Conservation (phyloP, 2,797 vertebrate species). For the Ceryle rudis region DNA sequence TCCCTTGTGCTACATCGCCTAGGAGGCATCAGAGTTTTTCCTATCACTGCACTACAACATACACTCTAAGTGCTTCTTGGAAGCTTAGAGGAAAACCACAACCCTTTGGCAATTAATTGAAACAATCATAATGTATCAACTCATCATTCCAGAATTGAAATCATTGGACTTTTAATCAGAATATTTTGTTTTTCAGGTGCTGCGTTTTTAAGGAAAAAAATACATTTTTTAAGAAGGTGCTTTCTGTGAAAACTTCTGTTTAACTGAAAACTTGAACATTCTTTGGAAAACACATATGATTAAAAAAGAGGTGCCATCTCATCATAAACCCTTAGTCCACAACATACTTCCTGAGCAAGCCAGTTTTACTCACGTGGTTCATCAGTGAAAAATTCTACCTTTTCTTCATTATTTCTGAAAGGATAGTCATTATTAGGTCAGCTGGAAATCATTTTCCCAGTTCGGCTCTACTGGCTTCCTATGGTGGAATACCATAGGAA, state of each 20-base stretch:
- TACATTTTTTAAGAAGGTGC: accelerated
- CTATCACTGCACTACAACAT: neutral
- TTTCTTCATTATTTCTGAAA: neutral
- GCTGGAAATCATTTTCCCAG: neutral
- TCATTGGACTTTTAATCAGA: neutral
- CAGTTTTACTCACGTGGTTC: neutral
- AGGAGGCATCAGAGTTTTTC: neutral
- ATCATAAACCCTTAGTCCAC: neutral
- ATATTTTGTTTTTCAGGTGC: neutral
- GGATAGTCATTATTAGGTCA: neutral
- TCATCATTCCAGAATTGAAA: neutral
- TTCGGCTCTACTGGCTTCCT: neutral
- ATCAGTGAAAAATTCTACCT: neutral
- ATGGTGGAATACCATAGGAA: neutral
- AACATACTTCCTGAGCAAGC: neutral
- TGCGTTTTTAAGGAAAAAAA: neutral
- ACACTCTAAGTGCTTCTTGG: neutral
- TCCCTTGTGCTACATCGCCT: neutral
- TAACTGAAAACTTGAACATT: neutral
- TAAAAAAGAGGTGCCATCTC: neutral
- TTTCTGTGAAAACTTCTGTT: neutral
- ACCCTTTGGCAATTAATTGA: neutral
- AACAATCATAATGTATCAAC: neutral
- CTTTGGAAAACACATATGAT: neutral
- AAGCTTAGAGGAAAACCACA: neutral